Evolutionary conservation across 2,797 vertebrate genomes (phyloP), one percentile per base, ranked within the genome.

Genomic region (Florisuga fusca): DNA sequence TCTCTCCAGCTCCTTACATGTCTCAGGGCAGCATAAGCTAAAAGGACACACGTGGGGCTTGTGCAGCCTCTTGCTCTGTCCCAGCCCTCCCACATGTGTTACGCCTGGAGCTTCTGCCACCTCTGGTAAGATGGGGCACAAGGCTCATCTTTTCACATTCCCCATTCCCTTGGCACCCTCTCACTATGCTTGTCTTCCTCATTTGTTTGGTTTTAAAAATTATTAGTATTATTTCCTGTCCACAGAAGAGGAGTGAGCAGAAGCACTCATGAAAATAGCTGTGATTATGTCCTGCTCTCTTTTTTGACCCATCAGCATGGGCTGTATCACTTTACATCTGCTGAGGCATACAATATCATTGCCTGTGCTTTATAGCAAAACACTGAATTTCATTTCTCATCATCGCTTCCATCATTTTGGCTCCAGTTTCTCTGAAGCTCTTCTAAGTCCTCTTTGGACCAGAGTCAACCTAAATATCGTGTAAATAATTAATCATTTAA

Each of bases 401-500:
- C 19, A 22, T 26, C 3, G 1, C 43, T 55, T 63, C 66, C 58
- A 91, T 63, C 58, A 7, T 34, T 69, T 81, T 69, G 71, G 48
- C 88, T 69, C 38, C 22, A 16, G 51, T 66, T 78, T 83, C 66
- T 68, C 76, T 58, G 38, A 85, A 91, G 76, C 71, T 89, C 82
- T 82, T 90, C 73, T 61, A 82, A 89, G 85, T 29, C 74, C 68
- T 87, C 80, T 69, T 88, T 94, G 94, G 95, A 88, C 71, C 11
- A 4, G 55, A 86, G 74, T 88, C 95, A 95, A 95, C 86, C 85
- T 89, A 95, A 94, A 95, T 92, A 95, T 58, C 43, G 50, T 7
- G 94, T 96, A 84, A 96, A 96, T 96, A 87, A 95, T 95, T 95
- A 95, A 96, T 93, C 92, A 63, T 96, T 96, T 95, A 84, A 96